phyloP scores from a whole-genome alignment of 2,113 vertebrate genomes.

The Pandion haliaetus region DNA sequence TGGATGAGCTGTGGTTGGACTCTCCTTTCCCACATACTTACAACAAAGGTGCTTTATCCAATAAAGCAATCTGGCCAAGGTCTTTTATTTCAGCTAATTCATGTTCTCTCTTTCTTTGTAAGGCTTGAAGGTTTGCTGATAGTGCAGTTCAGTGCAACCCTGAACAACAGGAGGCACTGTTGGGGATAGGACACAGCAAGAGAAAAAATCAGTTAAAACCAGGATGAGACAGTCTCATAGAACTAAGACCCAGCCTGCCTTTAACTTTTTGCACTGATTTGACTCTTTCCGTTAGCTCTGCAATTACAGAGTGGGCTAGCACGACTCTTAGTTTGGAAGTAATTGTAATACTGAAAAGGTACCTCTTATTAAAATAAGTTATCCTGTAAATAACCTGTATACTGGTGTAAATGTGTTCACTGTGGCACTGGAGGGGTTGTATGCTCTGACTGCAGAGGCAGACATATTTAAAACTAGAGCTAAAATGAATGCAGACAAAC shows the following conservation, averaged over 20 bases:
- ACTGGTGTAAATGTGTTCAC: not conserved
- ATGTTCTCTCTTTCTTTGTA: not conserved
- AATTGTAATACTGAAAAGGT: not conserved
- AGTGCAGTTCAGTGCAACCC: not conserved
- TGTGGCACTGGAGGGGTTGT: not conserved
- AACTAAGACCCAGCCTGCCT: not conserved
- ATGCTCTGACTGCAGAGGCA: not conserved
- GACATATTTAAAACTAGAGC: not conserved
- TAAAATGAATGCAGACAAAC: not conserved
- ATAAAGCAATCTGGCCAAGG: conserved; percentile 30
- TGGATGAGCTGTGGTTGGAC: conserved; percentile 55
- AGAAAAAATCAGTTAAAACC: not conserved
- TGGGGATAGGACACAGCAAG: not conserved
- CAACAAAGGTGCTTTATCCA: conserved; percentile 67
- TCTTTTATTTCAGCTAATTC: conserved; percentile 56
- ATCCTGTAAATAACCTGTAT: not conserved
- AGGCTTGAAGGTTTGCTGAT: not conserved
- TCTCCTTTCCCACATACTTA: conserved; percentile 59
- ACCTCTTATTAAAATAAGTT: not conserved
- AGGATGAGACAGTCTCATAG: not conserved
- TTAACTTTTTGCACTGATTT: not conserved
- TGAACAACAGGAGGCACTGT: not conserved
- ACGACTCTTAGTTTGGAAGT: not conserved
- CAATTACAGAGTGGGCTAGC: not conserved
- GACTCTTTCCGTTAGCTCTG: not conserved